Percentiles rank a stretch among this genome's conserved stretches.
Evolutionary conservation across 2,888 invertebrate species (phyloP).

Genomic region (Lithophane socia): DNA sequence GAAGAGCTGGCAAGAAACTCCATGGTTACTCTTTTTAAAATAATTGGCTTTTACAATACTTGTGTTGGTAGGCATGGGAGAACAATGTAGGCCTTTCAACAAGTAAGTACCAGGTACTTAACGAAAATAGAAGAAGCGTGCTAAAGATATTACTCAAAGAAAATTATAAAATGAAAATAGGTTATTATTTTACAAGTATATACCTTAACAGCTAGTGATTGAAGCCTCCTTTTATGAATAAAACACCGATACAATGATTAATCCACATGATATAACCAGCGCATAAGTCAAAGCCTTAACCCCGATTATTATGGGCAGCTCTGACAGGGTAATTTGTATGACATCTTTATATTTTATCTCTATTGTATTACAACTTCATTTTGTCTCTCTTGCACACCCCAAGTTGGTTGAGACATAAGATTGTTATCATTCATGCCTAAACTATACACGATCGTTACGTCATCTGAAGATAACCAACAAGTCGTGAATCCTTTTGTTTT

Average conservation of each 20-base stretch:
- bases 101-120: too few species aligned
- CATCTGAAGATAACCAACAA: constrained; percentile 43
- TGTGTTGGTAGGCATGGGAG: too few species aligned
- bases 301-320: constrained; percentile 28
- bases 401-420: constrained; percentile 64
- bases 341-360: constrained; percentile 34
- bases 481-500: constrained; percentile 56
- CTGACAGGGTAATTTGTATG: constrained; percentile 47
- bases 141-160: too few species aligned
- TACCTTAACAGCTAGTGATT: too few species aligned
- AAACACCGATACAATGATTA: constrained; percentile 21
- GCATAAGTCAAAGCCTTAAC: constrained; percentile 40
- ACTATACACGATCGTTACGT: constrained; percentile 65
- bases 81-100: too few species aligned
- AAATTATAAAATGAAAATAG: too few species aligned
- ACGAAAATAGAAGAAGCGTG: too few species aligned
- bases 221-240: too few species aligned
- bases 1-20: too few species aligned
- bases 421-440: constrained; percentile 75
- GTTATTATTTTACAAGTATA: too few species aligned
- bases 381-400: constrained; percentile 42
- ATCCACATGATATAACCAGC: constrained; percentile 3
- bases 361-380: constrained; percentile 34
- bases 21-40: too few species aligned
- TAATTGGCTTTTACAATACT: too few species aligned